Evolutionary conservation across 2,797 vertebrate species (phyloP).

Genomic region (Natrix natrix): DNA sequence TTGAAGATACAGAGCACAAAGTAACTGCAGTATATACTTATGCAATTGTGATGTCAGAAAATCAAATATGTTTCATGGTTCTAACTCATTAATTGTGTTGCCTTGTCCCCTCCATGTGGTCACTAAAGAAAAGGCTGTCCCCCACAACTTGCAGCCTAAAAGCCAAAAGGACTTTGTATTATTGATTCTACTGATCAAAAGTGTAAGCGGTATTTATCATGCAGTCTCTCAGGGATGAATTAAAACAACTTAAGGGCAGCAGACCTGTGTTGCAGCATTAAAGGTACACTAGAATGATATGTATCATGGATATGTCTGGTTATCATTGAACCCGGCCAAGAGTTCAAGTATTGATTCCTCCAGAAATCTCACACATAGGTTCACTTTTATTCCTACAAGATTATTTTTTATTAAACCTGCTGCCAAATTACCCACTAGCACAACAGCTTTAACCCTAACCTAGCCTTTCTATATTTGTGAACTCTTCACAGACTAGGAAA

Average conservation of each 20-base stretch:
- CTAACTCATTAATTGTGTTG: not conserved
- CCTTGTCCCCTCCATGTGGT: not conserved
- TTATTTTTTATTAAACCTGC: too few species aligned
- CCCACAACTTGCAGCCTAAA: not conserved
- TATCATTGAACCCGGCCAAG: not conserved
- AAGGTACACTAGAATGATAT: not conserved
- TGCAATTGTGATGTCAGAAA: not conserved
- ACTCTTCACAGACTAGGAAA: not conserved
- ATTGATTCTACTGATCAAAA: not conserved
- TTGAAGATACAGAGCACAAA: not conserved
- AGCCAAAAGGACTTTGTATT: not conserved
- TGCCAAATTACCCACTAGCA: too few species aligned
- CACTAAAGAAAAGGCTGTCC: not conserved
- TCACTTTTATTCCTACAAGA: too few species aligned
- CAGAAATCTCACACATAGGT: not conserved
- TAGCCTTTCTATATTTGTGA: too few species aligned
- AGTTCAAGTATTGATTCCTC: not conserved
- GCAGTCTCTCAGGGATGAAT: not conserved
- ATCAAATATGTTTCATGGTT: not conserved
- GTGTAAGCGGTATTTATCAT: not conserved
- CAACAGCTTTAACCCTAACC: too few species aligned
- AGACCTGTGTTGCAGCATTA: not conserved
- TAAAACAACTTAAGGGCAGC: not conserved
- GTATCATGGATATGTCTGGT: not conserved
- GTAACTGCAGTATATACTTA: not conserved